Base-by-base conservation (phyloP, 2,113 vertebrate genomes). In the Tauraco erythrolophus region DNA sequence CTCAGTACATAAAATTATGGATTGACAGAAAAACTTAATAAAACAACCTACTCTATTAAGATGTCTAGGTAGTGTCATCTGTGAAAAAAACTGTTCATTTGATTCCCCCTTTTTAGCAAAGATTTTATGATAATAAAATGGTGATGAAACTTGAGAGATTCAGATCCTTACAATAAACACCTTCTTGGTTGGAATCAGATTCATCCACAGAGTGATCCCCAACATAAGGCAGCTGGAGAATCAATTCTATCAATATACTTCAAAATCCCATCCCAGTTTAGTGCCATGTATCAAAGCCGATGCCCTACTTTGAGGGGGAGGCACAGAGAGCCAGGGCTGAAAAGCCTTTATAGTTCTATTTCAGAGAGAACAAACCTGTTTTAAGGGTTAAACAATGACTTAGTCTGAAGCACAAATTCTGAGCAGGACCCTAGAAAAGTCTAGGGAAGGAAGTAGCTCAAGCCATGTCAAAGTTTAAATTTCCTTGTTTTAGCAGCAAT, bases 11-110 rank as follows among this genome's bases (percentile, higher is more conserved):
- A 84, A 78, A 96, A 94, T 95, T 76, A 94, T 6, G 30, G 72
- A 95, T 89, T 89, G 77, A 69, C 72, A 95, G 84, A 62, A 91
- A 94, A 92, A 66, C 76, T 61, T 94, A 91, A 92, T 94, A 92
- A 84, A 92, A 35, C 84, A 94, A 50, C 11, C 37, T 57, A 39
- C 46, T 70, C 57, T 68, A 57, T n/a, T 70, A 93, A 95, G 35
- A 79, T 79, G 78, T 93, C 89, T 94, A 79, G 61, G 74, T 82
- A 56, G 12, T 77, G 58, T 61, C 27, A 58, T 41, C 33, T 92
- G 45, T 85, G 75, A 79, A 62, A 66, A 66, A 88, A 79, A 66
- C 39, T 66, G 27, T 61, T 72, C 64, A 80, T 74, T 70, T 91
- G 22, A 61, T 77, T 92, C 74, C 22, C 33, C n/a, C n/a, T 58